Evolutionary conservation across 2,888 invertebrate species (phyloP).

Genomic region (Heliothis peltigera): DNA sequence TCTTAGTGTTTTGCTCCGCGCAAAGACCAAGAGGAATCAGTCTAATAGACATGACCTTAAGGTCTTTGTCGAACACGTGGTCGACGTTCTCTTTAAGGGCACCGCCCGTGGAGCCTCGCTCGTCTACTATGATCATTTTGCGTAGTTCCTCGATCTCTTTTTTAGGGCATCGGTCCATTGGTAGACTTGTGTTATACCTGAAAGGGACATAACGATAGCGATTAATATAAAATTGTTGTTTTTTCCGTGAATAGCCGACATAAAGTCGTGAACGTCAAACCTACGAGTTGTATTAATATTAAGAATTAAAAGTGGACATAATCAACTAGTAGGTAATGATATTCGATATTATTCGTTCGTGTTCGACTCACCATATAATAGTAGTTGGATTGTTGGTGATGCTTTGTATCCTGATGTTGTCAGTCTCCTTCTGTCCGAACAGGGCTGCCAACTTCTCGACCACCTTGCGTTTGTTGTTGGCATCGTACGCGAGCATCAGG

Average conservation of each 20-base stretch:
- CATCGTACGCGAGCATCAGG: constrained; percentile 92
- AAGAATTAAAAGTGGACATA: too few relatives aligned
- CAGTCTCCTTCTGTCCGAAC: constrained; percentile 93
- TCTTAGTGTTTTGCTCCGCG: constrained; percentile 83
- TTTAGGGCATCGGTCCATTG: constrained; percentile 93
- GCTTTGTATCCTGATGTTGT: constrained; percentile 93
- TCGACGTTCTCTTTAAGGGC: constrained; percentile 90
- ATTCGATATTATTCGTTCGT: too few relatives aligned
- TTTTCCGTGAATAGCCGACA: too few relatives aligned
- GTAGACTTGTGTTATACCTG: constrained; percentile 94
- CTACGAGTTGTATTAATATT: too few relatives aligned
- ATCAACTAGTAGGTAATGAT: too few relatives aligned
- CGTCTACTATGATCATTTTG: constrained; percentile 92
- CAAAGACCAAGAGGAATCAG: constrained; percentile 91
- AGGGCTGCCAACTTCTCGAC: constrained; percentile 94
- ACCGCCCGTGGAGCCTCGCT: constrained; percentile 78
- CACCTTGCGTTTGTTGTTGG: constrained; percentile 93
- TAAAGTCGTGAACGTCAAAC: too few relatives aligned
- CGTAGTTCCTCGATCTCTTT: constrained; percentile 93
- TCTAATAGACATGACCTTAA: constrained; percentile 92
- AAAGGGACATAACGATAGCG: constrained; percentile 2
- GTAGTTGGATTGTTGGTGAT: constrained; percentile 92
- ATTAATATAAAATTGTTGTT: background rate
- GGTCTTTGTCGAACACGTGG: constrained; percentile 92
- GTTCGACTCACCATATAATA: constrained; percentile 91